Evolutionary conservation across 2,797 vertebrate genomes (phyloP).

Genomic region (Hydrophis major): DNA sequence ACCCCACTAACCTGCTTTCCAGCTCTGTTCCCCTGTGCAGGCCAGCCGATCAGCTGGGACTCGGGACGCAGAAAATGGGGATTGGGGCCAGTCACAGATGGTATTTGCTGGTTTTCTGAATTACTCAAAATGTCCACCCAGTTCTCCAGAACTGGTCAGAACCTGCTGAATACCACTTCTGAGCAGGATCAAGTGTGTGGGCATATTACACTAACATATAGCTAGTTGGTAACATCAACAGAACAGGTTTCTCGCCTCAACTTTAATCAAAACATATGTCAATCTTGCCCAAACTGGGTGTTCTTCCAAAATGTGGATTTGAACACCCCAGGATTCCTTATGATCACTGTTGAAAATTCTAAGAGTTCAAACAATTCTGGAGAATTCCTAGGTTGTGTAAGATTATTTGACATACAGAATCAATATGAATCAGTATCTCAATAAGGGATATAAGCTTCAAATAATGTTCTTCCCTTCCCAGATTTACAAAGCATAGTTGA

Average conservation of each 20-base stretch:
- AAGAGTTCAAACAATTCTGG: neutral
- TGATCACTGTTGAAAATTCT: neutral
- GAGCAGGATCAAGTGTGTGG: neutral
- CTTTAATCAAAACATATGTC: neutral
- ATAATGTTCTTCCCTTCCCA: neutral
- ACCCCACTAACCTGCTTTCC: too few relatives aligned
- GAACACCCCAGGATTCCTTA: neutral
- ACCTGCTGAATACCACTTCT: too few relatives aligned
- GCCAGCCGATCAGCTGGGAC: too few relatives aligned
- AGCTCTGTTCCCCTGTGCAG: too few relatives aligned
- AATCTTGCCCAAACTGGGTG: neutral
- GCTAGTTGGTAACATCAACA: neutral
- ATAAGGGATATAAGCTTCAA: neutral
- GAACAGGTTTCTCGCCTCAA: neutral
- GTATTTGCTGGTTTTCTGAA: too few relatives aligned
- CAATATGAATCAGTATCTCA: neutral
- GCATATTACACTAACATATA: neutral
- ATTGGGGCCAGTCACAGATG: too few relatives aligned
- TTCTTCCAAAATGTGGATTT: neutral
- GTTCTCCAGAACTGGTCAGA: too few relatives aligned
- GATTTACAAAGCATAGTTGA: neutral
- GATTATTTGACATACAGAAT: neutral
- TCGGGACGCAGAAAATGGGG: too few relatives aligned
- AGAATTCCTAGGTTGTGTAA: neutral
- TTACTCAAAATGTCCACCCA: too few relatives aligned